Base-by-base conservation (phyloP, 2,797 vertebrate genomes). In the Acipenser transmontanus region DNA sequence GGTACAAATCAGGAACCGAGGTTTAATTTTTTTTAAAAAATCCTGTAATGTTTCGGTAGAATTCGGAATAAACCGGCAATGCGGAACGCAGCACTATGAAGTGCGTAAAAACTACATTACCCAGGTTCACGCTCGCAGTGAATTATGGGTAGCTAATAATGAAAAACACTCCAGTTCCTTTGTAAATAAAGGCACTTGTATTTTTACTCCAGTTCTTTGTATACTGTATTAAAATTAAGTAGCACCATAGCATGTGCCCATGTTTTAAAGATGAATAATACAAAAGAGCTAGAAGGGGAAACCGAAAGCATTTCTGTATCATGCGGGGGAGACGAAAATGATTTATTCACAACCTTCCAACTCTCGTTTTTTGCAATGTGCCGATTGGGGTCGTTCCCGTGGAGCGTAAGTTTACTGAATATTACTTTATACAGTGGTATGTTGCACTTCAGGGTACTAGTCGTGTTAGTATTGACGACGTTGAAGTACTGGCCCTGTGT, bases 321-420 rank as follows among this genome's bases (percentile, higher is more conserved):
- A 7, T 8, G 1, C 59, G 65, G 63, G 49, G 61, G 7, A 9
- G 3, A 0, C 17, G 62, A 9, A 61, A 63, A 48, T 7, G 76
- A 78, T 0, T 1, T 85, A 8, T 60, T 82, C 49, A 57, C 52
- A 8, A 63, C 65, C 7, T 91, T 91, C 64, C 77, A 76, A 8
- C 47, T 50, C 0, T 68, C 47, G 0, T 92, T 91, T 66, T 88
- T 91, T 72, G 69, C 85, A 0, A 86, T 89, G 85, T 76, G 69
- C n/a, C 81, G 79, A 0, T 65, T 91, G 1, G n/a, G 68, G 12
- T 72, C 77, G 1, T 84, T 84, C 59, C 86, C 85, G 2, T 92
- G 89, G 89, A 72, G 63, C 0, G 90, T 91, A 78, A 89, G 86
- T 83, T 59, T 49, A 9, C 5, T 50, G 4, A 49, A 7, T 8